phyloP scores from a whole-genome alignment of 1,140 invertebrate genomes.

The Cydia pomonella region DNA sequence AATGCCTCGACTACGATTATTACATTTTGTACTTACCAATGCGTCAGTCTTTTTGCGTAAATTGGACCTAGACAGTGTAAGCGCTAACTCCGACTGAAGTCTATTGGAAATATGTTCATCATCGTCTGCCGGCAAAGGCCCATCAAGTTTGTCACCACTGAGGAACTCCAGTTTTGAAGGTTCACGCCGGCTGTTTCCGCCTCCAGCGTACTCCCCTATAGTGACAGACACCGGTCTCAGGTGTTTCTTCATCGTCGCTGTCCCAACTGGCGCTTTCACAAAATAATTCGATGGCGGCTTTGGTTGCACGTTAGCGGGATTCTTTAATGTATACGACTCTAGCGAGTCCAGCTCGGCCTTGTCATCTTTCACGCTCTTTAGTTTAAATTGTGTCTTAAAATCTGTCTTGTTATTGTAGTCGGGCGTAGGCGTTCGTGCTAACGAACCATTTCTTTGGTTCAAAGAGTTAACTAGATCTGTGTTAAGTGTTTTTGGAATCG shows the following conservation, averaged over 20 bases:
- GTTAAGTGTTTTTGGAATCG: slow-evolving; percentile 44
- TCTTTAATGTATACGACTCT: slow-evolving; percentile 86
- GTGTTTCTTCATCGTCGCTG: slow-evolving; percentile 77
- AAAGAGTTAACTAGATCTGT: slow-evolving; percentile 53
- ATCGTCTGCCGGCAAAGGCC: slow-evolving; percentile 58
- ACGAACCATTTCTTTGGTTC: slow-evolving; percentile 55
- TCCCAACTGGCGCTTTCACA: slow-evolving; percentile 73
- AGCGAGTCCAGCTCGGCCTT: slow-evolving; percentile 85
- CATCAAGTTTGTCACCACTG: slow-evolving; percentile 71
- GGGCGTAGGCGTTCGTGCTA: slow-evolving; percentile 82
- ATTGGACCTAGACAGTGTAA: slow-evolving; percentile 88
- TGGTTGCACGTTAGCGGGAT: slow-evolving; percentile 81
- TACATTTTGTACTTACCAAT: slow-evolving; percentile 77
- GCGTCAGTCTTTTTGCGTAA: slow-evolving; percentile 85
- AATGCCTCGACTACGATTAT: not conserved
- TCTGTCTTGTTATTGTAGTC: slow-evolving; percentile 81
- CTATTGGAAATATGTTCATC: slow-evolving; percentile 82
- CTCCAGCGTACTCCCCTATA: slow-evolving; percentile 85
- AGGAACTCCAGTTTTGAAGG: slow-evolving; percentile 86
- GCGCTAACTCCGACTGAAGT: slow-evolving; percentile 86
- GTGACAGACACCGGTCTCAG: slow-evolving; percentile 82
- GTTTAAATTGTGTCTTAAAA: slow-evolving; percentile 63
- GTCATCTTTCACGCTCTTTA: slow-evolving; percentile 78
- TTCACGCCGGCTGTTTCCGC: slow-evolving; percentile 81
- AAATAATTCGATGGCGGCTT: slow-evolving; percentile 87